phyloP scores from a whole-genome alignment of 2,888 invertebrate genomes.

The Esperia sulphurella region DNA sequence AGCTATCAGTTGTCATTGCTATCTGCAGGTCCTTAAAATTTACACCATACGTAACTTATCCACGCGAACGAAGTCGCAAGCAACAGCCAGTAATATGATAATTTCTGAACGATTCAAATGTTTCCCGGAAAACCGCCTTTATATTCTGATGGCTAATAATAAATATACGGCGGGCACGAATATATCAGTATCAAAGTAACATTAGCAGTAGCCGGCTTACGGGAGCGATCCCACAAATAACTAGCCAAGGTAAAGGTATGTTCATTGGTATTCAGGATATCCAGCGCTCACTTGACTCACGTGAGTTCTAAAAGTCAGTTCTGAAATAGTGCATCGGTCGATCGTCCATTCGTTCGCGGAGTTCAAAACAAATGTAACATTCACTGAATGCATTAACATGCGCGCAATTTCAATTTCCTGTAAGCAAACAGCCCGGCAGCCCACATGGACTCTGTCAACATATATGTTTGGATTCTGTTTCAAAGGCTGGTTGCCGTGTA shows the following conservation, averaged over 20 bases:
- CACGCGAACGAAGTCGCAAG: no score
- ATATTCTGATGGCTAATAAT: background rate
- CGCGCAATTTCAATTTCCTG: background rate
- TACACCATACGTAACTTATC: no score
- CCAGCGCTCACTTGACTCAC: background rate
- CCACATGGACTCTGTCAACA: constrained; percentile 32
- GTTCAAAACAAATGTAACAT: background rate
- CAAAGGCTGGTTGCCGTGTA: constrained; percentile 7
- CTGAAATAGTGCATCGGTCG: background rate
- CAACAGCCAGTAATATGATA: background rate
- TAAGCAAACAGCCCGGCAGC: background rate
- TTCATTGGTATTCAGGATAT: background rate
- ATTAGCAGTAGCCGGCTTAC: background rate
- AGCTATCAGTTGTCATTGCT: no score
- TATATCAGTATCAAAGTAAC: constrained; percentile 2
- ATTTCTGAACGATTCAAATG: background rate
- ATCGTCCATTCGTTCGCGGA: background rate
- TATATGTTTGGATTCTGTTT: constrained; percentile 17
- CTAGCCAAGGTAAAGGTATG: background rate
- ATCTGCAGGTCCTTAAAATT: no score
- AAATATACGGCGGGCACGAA: background rate
- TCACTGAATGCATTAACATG: background rate
- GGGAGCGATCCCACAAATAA: background rate
- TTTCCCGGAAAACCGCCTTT: background rate
- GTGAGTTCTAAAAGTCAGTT: background rate